Evolutionary conservation across 2,113 vertebrate genomes (phyloP).

Genomic region (Paralichthys olivaceus): DNA sequence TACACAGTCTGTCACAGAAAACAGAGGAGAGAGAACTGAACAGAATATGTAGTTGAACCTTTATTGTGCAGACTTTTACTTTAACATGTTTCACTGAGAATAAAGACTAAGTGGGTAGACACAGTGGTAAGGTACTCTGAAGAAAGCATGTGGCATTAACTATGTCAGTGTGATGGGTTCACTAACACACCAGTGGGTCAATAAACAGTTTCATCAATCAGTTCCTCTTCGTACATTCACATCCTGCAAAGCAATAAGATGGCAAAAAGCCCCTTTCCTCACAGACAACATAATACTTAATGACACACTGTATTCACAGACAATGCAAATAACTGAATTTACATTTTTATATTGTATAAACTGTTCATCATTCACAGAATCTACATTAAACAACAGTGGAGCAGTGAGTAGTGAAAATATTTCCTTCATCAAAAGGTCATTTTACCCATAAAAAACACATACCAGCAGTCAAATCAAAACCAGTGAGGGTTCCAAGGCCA

Average conservation of each 20-base stretch:
- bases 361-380: slow-evolving; percentile 35
- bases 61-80: slow-evolving; percentile 1
- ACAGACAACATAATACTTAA: slow-evolving; percentile 41
- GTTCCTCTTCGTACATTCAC: slow-evolving; percentile 32
- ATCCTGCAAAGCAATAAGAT: slow-evolving; percentile 46
- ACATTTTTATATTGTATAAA: slow-evolving; percentile 47
- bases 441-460: slow-evolving; percentile 59
- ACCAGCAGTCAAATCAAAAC: slow-evolving; percentile 64
- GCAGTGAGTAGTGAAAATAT: slow-evolving; percentile 52
- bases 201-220: slow-evolving; percentile 25
- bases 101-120: slow-evolving; percentile 52
- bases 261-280: slow-evolving; percentile 33
- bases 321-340: slow-evolving; percentile 28
- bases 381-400: slow-evolving; percentile 31
- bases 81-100: slow-evolving; percentile 66
- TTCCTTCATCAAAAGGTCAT: slow-evolving; percentile 61
- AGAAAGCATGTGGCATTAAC: slow-evolving; percentile 44
- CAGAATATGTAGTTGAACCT: not conserved
- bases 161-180: slow-evolving; percentile 17
- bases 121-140: slow-evolving; percentile 61
- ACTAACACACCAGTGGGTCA: slow-evolving; percentile 25
- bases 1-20: not conserved
- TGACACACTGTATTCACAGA: slow-evolving; percentile 45
- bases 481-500: slow-evolving; percentile 12
- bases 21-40: not conserved